These are phyloP conservation scores for Chionis minor DNA, from an alignment of 2,113 vertebrate genomes.

Conservation along the genomic window DNA sequence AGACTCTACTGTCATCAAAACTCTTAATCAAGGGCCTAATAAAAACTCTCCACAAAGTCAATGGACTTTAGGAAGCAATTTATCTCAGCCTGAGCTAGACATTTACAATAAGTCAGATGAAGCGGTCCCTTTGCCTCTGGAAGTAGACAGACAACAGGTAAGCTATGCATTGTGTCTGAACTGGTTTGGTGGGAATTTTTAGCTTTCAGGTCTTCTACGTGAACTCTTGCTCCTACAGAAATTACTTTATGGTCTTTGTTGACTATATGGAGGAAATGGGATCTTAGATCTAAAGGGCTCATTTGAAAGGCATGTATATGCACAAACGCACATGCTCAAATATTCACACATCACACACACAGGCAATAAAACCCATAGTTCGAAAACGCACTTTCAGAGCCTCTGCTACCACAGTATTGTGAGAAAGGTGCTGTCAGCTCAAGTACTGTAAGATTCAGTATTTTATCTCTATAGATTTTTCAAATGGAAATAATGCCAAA, in stretches of 20 bases:
- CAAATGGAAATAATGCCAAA: background rate
- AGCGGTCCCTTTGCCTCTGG: constrained; percentile 8
- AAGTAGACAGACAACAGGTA: constrained; percentile 42
- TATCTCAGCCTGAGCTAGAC: background rate
- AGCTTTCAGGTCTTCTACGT: constrained; percentile 39
- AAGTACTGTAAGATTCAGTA: background rate
- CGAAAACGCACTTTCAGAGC: background rate
- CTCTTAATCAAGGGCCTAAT: background rate
- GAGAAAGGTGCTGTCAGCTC: background rate
- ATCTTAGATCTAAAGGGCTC: constrained; percentile 45
- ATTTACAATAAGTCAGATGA: background rate
- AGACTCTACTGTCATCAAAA: background rate
- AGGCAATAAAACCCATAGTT: constrained; percentile 14
- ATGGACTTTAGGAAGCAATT: constrained; percentile 6
- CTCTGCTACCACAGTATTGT: background rate
- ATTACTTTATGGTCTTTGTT: constrained; percentile 60
- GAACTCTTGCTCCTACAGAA: constrained; percentile 62
- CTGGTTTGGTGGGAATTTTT: constrained; percentile 58
- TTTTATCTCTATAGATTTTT: background rate
- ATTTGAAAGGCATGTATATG: constrained; percentile 48
- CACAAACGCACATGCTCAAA: constrained; percentile 18
- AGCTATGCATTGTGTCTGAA: constrained; percentile 52
- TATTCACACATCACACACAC: constrained; percentile 29
- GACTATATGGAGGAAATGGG: constrained; percentile 54
- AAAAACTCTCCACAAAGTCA: background rate